phyloP scores from a whole-genome alignment of 2,113 vertebrate species.

The Axis porcinus region DNA sequence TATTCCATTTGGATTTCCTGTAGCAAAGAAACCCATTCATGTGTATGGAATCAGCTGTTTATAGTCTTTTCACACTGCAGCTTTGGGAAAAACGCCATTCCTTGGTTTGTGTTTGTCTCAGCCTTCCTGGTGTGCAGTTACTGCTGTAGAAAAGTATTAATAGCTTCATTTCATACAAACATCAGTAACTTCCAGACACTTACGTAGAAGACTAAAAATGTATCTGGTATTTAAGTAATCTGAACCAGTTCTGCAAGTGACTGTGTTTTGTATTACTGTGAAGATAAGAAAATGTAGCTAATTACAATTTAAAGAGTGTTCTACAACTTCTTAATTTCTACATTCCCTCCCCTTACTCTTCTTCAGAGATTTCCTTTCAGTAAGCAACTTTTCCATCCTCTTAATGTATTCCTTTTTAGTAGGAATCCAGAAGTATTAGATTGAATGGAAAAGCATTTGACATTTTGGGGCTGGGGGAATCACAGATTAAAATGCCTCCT shows the following conservation, averaged over 20 bases:
- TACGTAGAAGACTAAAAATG: conserved; percentile 82
- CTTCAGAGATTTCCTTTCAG: conserved; percentile 72
- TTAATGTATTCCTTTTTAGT: conserved; percentile 71
- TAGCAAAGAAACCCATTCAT: conserved; percentile 88
- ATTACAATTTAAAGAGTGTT: conserved; percentile 79
- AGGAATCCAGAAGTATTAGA: conserved; percentile 71
- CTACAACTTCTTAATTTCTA: conserved; percentile 74
- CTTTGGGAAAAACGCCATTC: conserved; percentile 91
- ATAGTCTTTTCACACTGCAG: conserved; percentile 89
- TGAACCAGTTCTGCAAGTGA: conserved; percentile 83
- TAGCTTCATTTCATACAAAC: conserved; percentile 91
- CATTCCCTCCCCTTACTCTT: conserved; percentile 73
- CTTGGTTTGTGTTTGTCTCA: conserved; percentile 89
- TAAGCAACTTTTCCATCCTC: conserved; percentile 72
- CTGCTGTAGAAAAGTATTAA: conserved; percentile 94
- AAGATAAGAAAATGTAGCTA: conserved; percentile 80
- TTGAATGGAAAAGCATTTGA: conserved; percentile 71
- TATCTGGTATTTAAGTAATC: conserved; percentile 84
- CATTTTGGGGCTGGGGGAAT: conserved; percentile 69
- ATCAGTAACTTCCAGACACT: conserved; percentile 85
- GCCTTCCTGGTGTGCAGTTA: conserved; percentile 94
- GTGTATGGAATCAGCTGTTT: conserved; percentile 86
- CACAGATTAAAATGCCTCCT: conserved; percentile 71
- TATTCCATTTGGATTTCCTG: conserved; percentile 91
- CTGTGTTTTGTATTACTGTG: conserved; percentile 85